A percentile compares a stretch with the other conserved stretches of the same genome.
phyloP scores from a whole-genome alignment of 2,888 invertebrate species.

The Nephrotoma flavescens region DNA sequence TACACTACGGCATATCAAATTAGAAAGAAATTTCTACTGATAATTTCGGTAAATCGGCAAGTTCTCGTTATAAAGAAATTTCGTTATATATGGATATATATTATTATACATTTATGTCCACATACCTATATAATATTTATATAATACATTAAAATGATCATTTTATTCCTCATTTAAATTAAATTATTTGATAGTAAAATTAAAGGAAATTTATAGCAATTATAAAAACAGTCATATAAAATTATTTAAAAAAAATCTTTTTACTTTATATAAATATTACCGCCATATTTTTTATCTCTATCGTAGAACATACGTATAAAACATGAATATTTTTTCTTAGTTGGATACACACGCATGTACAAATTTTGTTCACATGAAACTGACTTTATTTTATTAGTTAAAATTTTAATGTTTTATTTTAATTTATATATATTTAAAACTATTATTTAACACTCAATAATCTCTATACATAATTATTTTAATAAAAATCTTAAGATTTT shows the following conservation, averaged over 20 bases:
- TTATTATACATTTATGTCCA: not conserved
- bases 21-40: too few relatives aligned
- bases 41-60: too few relatives aligned
- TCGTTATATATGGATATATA: too few relatives aligned
- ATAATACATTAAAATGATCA: not conserved
- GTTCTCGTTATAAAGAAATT: too few relatives aligned
- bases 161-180: not conserved
- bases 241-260: not conserved
- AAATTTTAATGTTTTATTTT: too few relatives aligned
- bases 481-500: not conserved
- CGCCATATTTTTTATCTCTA: not conserved
- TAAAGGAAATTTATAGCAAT: not conserved
- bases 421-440: not conserved
- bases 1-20: too few relatives aligned
- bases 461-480: not conserved
- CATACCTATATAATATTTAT: not conserved
- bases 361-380: not conserved
- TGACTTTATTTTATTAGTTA: too few relatives aligned
- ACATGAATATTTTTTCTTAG: not conserved
- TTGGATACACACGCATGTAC: not conserved
- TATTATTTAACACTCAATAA: not conserved
- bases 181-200: not conserved
- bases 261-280: not conserved
- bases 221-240: not conserved
- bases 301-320: not conserved